These are phyloP conservation scores for Timema cristinae DNA, from an alignment of 2,888 invertebrate species.

Conservation along the genomic window DNA sequence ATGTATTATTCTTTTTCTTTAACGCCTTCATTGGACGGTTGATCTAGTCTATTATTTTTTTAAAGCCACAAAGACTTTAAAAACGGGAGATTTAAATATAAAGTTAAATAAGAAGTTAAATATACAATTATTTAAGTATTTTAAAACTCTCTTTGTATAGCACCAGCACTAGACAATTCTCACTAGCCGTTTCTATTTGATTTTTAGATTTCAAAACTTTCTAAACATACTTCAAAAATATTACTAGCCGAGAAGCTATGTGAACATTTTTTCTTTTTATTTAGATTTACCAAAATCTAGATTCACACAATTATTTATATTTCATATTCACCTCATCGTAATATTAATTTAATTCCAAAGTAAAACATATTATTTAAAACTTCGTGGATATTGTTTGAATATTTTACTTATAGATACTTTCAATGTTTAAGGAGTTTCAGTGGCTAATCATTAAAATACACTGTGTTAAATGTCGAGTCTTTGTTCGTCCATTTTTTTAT, in stretches of 20 bases:
- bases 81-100: background rate
- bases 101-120: too few species aligned
- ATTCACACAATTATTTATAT: background rate
- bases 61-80: slow-evolving; percentile 1
- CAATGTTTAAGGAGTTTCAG: background rate
- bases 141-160: background rate
- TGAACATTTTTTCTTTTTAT: too few species aligned
- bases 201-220: too few species aligned
- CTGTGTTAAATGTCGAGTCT: slow-evolving; percentile 13
- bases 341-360: slow-evolving; percentile 1
- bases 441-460: slow-evolving; percentile 14
- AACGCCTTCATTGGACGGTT: slow-evolving; percentile 14
- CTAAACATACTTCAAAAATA: too few species aligned
- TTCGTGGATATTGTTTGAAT: background rate
- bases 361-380: background rate
- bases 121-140: background rate
- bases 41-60: slow-evolving; percentile 1
- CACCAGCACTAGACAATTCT: background rate
- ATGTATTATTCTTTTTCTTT: background rate
- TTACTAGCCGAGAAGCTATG: too few species aligned
- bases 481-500: slow-evolving; percentile 6
- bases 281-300: background rate
- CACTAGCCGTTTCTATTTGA: background rate
- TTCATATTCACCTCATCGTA: slow-evolving; percentile 2
- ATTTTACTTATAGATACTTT: background rate